A percentile compares a stretch with the other conserved stretches of the same genome.
Conservation (phyloP, 1,140 invertebrate genomes). For the Dolichoris vasculosae region DNA sequence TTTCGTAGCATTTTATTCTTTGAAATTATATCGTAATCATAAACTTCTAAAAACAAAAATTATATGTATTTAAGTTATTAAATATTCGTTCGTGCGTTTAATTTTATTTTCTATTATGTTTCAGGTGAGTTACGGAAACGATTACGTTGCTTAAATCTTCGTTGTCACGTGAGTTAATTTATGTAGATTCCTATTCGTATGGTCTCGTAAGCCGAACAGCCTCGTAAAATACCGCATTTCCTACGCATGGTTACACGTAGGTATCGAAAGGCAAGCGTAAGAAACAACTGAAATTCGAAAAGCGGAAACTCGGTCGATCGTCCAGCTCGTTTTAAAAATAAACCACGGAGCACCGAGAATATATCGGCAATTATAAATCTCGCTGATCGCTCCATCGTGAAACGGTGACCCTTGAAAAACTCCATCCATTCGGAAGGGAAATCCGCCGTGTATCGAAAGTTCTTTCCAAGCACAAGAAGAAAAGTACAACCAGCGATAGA, state of each 20-base stretch:
- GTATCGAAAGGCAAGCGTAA: too few species aligned
- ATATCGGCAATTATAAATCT: background rate
- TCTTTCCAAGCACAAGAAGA: background rate
- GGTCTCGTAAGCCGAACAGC: background rate
- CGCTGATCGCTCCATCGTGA: background rate
- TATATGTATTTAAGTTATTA: background rate
- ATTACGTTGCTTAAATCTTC: background rate
- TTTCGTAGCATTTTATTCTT: too few species aligned
- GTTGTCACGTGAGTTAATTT: conserved; percentile 14
- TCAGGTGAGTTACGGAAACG: conserved; percentile 30
- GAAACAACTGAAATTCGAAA: background rate
- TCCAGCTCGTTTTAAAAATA: background rate
- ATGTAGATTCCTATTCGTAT: background rate
- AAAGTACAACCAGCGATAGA: background rate
- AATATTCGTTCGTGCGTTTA: background rate
- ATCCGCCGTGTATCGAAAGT: too few species aligned
- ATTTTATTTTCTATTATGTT: conserved; percentile 29
- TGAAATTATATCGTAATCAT: too few species aligned
- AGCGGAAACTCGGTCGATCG: background rate
- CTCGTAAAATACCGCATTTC: background rate
- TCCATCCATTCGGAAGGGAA: background rate
- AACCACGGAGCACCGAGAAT: background rate
- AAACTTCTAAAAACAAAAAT: too few species aligned
- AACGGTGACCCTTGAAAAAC: background rate
- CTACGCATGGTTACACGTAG: background rate